A percentile compares a stretch with the other conserved stretches of the same genome.
phyloP scores from a whole-genome alignment of 2,888 invertebrate species.

The Agrypnus murinus region DNA sequence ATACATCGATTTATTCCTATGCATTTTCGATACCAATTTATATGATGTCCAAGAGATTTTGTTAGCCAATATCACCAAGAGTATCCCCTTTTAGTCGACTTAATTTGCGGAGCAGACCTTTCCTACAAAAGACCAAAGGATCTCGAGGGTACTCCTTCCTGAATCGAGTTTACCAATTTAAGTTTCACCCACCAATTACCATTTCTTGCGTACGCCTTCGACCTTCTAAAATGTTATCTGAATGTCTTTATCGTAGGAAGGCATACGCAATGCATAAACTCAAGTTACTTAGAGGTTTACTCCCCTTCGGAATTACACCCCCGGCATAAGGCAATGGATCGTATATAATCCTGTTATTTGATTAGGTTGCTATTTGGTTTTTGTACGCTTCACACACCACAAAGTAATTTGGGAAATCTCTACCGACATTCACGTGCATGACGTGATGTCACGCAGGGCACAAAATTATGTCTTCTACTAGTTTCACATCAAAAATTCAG shows the following conservation, averaged over 20 bases:
- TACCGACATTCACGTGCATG: constrained; percentile 20
- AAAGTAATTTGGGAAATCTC: constrained; percentile 30
- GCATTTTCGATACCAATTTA: constrained; percentile 17
- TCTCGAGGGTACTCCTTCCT: constrained; percentile 22
- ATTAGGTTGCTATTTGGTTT: constrained; percentile 50
- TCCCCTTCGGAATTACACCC: constrained; percentile 26
- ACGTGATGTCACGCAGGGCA: constrained; percentile 27
- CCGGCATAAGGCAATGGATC: constrained; percentile 52
- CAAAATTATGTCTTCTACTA: constrained; percentile 18
- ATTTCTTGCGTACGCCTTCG: constrained; percentile 31
- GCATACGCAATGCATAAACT: constrained; percentile 7
- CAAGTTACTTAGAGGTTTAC: constrained; percentile 32
- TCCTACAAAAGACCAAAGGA: constrained; percentile 4
- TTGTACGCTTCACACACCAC: constrained; percentile 38
- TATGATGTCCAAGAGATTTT: constrained; percentile 10
- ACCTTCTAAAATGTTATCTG: constrained; percentile 26
- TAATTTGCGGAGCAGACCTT: constrained; percentile 27
- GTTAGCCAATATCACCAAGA: constrained; percentile 2
- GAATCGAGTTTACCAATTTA: constrained; percentile 36
- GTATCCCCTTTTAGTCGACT: constrained; percentile 25
- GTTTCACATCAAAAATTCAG: constrained; percentile 8
- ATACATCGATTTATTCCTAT: constrained; percentile 31
- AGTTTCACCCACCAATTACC: constrained; percentile 39
- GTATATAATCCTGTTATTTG: constrained; percentile 56
- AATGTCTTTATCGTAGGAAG: constrained; percentile 29